Evolutionary conservation across 2,888 invertebrate species (phyloP).

Genomic region (Horisme vitalbata): DNA sequence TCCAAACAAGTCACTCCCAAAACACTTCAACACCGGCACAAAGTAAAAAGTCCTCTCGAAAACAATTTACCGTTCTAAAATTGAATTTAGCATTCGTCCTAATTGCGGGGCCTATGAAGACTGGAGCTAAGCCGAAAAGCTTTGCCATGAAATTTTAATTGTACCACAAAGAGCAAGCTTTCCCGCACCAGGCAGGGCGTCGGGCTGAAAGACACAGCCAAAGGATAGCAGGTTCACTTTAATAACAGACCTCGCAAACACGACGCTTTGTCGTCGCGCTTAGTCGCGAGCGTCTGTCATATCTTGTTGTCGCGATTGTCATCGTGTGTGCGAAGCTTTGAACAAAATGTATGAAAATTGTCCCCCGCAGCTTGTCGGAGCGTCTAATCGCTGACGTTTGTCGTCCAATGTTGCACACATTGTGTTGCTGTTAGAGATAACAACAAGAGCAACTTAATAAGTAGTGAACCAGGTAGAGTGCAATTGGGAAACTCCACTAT

Average conservation of each 20-base stretch:
- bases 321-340: too few species aligned
- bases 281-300: too few species aligned
- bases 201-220: slow-evolving; percentile 15
- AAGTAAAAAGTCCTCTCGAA: slow-evolving; percentile 24
- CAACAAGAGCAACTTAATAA: too few species aligned
- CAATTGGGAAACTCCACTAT: too few species aligned
- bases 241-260: background rate
- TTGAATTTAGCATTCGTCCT: slow-evolving; percentile 31
- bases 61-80: slow-evolving; percentile 27
- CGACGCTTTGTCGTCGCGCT: too few species aligned
- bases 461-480: too few species aligned
- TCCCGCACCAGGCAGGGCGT: slow-evolving; percentile 17
- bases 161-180: slow-evolving; percentile 52
- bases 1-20: slow-evolving; percentile 12
- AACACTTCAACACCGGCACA: slow-evolving; percentile 18
- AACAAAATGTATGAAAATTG: too few species aligned
- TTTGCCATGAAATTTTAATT: slow-evolving; percentile 62
- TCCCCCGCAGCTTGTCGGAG: too few species aligned
- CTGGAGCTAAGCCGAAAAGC: slow-evolving; percentile 44
- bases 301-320: too few species aligned
- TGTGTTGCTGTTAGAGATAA: too few species aligned
- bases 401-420: too few species aligned
- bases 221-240: slow-evolving; percentile 4
- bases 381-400: too few species aligned
- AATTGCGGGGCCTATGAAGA: slow-evolving; percentile 35